Evolutionary conservation across 2,888 invertebrate species (phyloP).

Genomic region (Diloba caeruleocephala): DNA sequence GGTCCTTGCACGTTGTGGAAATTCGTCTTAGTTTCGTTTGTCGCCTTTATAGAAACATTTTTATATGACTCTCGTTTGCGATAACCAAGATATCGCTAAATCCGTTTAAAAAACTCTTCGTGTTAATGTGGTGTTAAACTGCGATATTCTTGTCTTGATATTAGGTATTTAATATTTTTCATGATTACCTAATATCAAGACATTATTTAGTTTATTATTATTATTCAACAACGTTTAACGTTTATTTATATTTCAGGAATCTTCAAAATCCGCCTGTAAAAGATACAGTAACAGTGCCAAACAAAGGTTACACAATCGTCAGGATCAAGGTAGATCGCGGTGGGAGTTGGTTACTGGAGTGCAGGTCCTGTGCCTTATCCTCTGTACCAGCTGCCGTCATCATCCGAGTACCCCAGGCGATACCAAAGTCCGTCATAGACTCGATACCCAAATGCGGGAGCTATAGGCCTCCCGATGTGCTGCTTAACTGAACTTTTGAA

Average conservation of each 20-base stretch:
- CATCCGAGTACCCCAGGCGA: constrained; percentile 79
- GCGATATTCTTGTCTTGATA: no score
- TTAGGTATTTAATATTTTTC: no score
- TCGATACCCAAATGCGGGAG: constrained; percentile 86
- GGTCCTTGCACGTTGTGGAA: no score
- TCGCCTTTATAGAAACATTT: no score
- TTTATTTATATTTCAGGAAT: constrained; percentile 75
- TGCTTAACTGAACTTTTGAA: constrained; percentile 70
- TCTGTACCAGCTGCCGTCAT: constrained; percentile 83
- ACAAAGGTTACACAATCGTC: constrained; percentile 89
- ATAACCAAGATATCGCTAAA: no score
- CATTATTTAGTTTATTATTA: no score
- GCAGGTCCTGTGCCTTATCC: constrained; percentile 77
- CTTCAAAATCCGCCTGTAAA: constrained; percentile 86
- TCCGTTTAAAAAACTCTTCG: no score
- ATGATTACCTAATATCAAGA: no score
- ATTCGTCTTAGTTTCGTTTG: no score
- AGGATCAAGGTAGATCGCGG: constrained; percentile 87
- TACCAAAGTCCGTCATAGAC: constrained; percentile 80
- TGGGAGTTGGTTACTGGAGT: constrained; percentile 86
- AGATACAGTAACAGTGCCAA: constrained; percentile 91
- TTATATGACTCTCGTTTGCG: no score
- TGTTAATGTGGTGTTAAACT: no score
- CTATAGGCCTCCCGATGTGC: constrained; percentile 82
- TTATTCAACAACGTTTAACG: not conserved